Base-by-base conservation (phyloP, 2,797 vertebrate genomes). In the Phoeniculus purpureus region DNA sequence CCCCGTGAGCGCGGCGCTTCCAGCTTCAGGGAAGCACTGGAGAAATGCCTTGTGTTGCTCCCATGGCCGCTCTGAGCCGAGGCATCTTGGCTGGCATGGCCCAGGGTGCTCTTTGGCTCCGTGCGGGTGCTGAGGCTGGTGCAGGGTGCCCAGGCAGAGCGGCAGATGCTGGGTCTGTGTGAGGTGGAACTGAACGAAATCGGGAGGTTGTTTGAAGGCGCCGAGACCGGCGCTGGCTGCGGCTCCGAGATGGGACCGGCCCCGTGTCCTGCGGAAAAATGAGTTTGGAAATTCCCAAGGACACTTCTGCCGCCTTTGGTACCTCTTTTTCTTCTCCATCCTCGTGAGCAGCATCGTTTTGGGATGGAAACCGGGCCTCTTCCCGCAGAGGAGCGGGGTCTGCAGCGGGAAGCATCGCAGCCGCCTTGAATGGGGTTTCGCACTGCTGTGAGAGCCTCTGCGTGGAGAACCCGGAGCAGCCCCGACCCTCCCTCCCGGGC, bases 311-410 rank as follows among this genome's bases (percentile, higher is more conserved):
- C 37, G 37, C 14, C 4, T 23, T 4, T 12, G 8, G 45, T 0
- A 29, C 64, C 77, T 70, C 89, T 85, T 27, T 50, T 83, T 34
- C 56, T 50, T 73, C 73, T 75, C 56, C 64, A 32, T 88, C 65
- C 84, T 92, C 23, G 4, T 75, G 85, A 81, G 80, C 93, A 79
- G 94, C 84, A 18, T 47, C 16, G 85, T 87, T 89, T 51, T 54
- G 71, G 89, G 85, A 77, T 92, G 91, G 65, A 85, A 85, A 71
- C 79, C 89, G 66, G 89, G 76, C 72, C 62, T 87, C 26, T 77
- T 75, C 85, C 87, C 80, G 87, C 80, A 43, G 1, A 54, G 89
- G 6, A 43, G 70, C 25, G 67, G 93, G 90, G 68, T 80, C 75
- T 75, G 85, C 73, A 8, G 18, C 12, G 80, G 85, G 10, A 58